A percentile compares a stretch with the other conserved stretches of the same genome.
Evolutionary conservation across 2,113 vertebrate genomes (phyloP).

Genomic region (Pomatorhinus ruficollis): DNA sequence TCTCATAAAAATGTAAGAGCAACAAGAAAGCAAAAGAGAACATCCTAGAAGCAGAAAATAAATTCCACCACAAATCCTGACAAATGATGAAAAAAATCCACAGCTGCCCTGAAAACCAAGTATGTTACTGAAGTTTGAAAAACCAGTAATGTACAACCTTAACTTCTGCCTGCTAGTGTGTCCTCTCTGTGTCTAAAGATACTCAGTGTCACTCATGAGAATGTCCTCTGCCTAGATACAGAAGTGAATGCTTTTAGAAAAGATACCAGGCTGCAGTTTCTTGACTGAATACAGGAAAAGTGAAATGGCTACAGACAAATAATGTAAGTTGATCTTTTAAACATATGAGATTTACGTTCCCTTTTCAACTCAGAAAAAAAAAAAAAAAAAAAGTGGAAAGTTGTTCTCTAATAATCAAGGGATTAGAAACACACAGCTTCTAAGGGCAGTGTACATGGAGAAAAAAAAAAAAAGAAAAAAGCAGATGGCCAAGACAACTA

Average conservation of each 20-base stretch:
- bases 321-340: background rate
- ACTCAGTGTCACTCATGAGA: background rate
- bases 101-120: background rate
- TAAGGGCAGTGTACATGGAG: background rate
- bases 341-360: background rate
- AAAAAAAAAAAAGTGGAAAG: background rate
- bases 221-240: background rate
- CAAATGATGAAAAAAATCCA: background rate
- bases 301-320: background rate
- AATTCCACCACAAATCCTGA: background rate
- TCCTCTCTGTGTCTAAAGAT: background rate
- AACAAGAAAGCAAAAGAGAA: background rate
- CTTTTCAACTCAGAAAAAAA: background rate
- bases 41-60: background rate
- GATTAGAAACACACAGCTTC: background rate
- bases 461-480: background rate
- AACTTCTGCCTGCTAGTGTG: background rate
- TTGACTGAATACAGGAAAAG: background rate
- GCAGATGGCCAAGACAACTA: background rate
- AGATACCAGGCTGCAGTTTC: background rate
- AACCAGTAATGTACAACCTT: background rate
- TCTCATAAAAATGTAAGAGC: background rate
- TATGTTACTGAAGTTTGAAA: background rate
- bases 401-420: background rate
- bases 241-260: background rate